phyloP scores from a whole-genome alignment of 1,140 invertebrate species.

The Ruditapes philippinarum region DNA sequence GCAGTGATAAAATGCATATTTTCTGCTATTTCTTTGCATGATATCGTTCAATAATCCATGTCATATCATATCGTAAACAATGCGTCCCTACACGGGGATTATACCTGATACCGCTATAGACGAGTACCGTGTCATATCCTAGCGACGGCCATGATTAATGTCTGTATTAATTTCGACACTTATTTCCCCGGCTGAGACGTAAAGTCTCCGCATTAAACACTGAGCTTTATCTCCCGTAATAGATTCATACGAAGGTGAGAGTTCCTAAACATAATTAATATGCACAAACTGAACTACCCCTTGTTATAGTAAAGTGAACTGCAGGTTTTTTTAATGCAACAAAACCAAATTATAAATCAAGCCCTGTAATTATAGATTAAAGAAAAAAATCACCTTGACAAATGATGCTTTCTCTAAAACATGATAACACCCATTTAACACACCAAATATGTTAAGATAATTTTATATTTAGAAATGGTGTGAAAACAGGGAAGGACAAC shows the following conservation, averaged over 20 bases:
- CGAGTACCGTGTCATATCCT: constrained; percentile 25
- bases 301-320: no score
- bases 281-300: neutral
- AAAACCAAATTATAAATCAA: no score
- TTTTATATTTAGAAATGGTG: no score
- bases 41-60: neutral
- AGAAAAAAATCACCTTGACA: no score
- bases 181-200: neutral
- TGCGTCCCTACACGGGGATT: neutral
- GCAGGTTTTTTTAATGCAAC: no score
- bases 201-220: neutral
- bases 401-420: no score
- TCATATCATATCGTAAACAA: neutral
- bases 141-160: constrained; percentile 9
- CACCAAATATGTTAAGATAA: no score
- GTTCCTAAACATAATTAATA: neutral
- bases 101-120: neutral
- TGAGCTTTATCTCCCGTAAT: neutral
- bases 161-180: neutral
- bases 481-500: no score
- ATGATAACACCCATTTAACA: no score
- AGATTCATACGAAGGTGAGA: neutral
- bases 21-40: no score
- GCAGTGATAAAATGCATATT: neutral
- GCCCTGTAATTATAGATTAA: no score